These are phyloP conservation scores for Ammodytes marinus DNA, from an alignment of 2,113 vertebrate species.

Conservation along the genomic window DNA sequence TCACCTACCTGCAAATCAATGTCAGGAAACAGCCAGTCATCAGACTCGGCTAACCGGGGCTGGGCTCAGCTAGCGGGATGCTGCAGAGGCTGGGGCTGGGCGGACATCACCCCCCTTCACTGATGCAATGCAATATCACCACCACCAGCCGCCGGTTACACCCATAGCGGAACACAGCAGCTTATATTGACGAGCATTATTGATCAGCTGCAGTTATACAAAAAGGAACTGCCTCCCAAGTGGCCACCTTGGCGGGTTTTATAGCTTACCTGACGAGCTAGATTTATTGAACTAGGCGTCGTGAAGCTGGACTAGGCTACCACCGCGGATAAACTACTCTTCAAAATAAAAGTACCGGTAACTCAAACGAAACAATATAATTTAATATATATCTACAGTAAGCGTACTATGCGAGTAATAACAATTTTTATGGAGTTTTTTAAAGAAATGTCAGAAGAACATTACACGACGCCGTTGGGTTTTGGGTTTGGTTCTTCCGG, in stretches of 20 bases:
- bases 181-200: not conserved
- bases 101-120: constrained; percentile 64
- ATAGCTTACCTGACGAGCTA: constrained; percentile 35
- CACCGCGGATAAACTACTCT: constrained; percentile 32
- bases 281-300: constrained; percentile 55
- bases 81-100: constrained; percentile 62
- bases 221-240: not conserved
- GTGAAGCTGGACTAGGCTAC: constrained; percentile 49
- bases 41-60: constrained; percentile 66
- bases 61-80: constrained; percentile 61
- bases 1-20: constrained; percentile 65
- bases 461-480: constrained; percentile 13
- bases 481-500: constrained; percentile 54
- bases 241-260: constrained; percentile 35
- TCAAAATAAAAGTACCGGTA: constrained; percentile 56
- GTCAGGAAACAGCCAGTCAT: constrained; percentile 75
- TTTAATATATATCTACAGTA: not conserved
- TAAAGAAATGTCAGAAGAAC: not conserved
- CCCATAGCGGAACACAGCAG: not conserved
- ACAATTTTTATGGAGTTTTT: accelerated
- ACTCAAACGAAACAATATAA: not conserved
- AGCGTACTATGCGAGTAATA: accelerated
- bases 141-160: constrained; percentile 13
- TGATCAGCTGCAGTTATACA: not conserved
- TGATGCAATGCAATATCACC: constrained; percentile 39